Base-by-base conservation (phyloP, 2,888 invertebrate species). In the Nomada lathburiana region DNA sequence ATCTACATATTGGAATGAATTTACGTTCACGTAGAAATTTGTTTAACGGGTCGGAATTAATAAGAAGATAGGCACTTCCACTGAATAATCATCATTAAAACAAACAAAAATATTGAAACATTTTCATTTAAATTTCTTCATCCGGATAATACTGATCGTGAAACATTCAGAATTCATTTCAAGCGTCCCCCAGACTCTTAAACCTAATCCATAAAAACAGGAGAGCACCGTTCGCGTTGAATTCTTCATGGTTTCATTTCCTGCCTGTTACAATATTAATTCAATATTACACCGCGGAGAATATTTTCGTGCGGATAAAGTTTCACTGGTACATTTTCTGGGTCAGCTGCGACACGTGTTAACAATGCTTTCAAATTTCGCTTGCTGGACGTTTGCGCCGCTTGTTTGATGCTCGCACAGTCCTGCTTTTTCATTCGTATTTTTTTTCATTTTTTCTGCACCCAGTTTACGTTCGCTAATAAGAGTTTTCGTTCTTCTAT, bases 301-400 rank as follows among this genome's bases (percentile, higher is more conserved):
- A 57, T 36, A 47, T 20, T 55, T 47, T 55, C 55, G 64, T 65
- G 44, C 47, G 3, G 13, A 26, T 23, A 44, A 57, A 73, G 18
- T 57, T 5, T 5, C 42, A 18, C 62, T 60, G 20, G 2, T 11
- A 16, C 20, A 65, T 73, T 73, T 73, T 73, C 65, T 65, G 11
- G 73, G 57, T 73, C 65, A 47, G 20, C 20, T 18, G 65, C 18
- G 29, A 57, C 63, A 55, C 57, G 23, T 73, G 64, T 59, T 71
- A 53, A 53, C 52, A 52, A 62, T 55, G 26, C 63, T 44, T 65
- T 26, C 18, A 62, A 71, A 47, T 57, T 73, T 57, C 29, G 7
- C 23, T 11, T 13, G 11, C 20, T 10, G 29, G 2, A 44, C 26
- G 2, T 5, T 71, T 63, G 16, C 13, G 7, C 52, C 26, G 29